Evolutionary conservation across 1,140 invertebrate genomes (phyloP).

Genomic region (Samia ricini): DNA sequence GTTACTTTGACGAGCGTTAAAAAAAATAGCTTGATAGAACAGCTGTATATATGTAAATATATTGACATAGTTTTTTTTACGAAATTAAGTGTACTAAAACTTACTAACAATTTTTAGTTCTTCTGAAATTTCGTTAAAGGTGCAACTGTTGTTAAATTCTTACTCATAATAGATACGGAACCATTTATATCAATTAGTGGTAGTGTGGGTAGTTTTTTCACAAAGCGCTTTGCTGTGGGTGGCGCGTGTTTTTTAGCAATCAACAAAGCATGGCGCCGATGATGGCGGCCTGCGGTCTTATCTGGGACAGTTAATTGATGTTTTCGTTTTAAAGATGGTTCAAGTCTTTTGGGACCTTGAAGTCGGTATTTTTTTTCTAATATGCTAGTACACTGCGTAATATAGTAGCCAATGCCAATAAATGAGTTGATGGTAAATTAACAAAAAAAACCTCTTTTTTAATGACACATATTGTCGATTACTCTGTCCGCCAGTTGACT

Average conservation of each 20-base stretch:
- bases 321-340: conserved; percentile 28
- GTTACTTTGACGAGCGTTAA: no score
- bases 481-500: no score
- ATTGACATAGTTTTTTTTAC: no score
- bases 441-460: background rate
- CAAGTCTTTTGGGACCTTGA: conserved; percentile 4
- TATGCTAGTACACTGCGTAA: conserved; percentile 18
- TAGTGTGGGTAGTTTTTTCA: background rate
- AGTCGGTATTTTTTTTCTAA: conserved; percentile 14
- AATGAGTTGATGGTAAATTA: background rate
- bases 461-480: no score
- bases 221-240: conserved; percentile 11
- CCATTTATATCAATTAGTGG: no score
- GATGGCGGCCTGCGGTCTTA: conserved; percentile 54
- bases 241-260: conserved; percentile 18
- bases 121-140: background rate
- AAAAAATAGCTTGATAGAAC: no score
- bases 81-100: no score
- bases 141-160: background rate
- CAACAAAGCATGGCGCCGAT: conserved; percentile 2
- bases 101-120: background rate
- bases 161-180: background rate
- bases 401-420: conserved; percentile 16
- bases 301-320: conserved; percentile 57
- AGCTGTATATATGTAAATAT: no score